Evolutionary conservation across 2,888 invertebrate species (phyloP).

Genomic region (Perithous albicinctus): DNA sequence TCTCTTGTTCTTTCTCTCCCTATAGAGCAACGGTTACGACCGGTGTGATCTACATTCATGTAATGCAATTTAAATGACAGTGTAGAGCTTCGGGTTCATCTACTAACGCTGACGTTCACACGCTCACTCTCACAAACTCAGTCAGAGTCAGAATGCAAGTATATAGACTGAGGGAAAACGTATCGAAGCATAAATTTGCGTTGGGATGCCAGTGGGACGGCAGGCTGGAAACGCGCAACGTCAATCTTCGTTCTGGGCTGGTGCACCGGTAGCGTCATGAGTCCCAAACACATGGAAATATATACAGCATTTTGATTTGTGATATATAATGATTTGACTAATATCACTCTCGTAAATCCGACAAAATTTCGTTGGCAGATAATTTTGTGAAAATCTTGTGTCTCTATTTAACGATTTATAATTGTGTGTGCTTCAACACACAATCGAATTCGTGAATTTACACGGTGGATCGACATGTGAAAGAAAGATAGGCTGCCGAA

Average conservation of each 20-base stretch:
- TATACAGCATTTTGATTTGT: not conserved
- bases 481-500: too few relatives aligned
- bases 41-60: constrained; percentile 60
- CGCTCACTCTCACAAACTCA: not conserved
- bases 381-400: not conserved
- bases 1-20: constrained; percentile 22
- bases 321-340: constrained; percentile 44
- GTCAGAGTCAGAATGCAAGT: not conserved
- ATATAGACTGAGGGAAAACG: constrained; percentile 3
- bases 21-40: constrained; percentile 49
- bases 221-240: constrained; percentile 45
- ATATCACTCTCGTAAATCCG: constrained; percentile 26
- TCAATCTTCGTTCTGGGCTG: constrained; percentile 62
- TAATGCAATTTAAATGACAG: constrained; percentile 68
- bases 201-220: constrained; percentile 19
- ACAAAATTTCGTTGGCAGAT: not conserved
- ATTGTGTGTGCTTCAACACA: too few relatives aligned
- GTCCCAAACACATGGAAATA: constrained; percentile 14
- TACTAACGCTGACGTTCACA: not conserved
- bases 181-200: constrained; percentile 61
- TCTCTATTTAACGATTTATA: not conserved
- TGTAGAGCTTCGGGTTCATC: constrained; percentile 40
- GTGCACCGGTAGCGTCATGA: constrained; percentile 26
- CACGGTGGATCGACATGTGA: too few relatives aligned
- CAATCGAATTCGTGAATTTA: too few relatives aligned